These are phyloP conservation scores for Apostichopus leukothele DNA, from an alignment of 53 echinoderm and acorn worm genomes.

Conservation along the genomic window DNA sequence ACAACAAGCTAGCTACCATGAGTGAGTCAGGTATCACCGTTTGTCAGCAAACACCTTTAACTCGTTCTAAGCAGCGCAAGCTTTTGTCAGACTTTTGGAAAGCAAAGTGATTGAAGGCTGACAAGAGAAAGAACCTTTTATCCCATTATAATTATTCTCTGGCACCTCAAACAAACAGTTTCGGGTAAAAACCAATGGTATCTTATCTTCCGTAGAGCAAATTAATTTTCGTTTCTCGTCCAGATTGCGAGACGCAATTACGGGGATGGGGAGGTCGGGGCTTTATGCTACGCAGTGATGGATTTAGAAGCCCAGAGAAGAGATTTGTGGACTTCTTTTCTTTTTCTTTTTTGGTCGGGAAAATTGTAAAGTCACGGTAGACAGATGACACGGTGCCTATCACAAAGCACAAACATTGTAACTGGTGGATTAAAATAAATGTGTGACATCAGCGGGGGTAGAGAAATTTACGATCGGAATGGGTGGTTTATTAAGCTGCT, in stretches of 20 bases:
- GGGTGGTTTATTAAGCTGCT: neutral
- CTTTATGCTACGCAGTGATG: neutral
- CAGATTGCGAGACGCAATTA: conserved; percentile 9
- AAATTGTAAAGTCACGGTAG: neutral
- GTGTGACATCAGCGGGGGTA: neutral
- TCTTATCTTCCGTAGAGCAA: neutral
- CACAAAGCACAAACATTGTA: conserved; percentile 7
- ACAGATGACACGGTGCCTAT: neutral
- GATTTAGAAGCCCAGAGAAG: conserved; percentile 1
- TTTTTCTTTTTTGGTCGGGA: neutral
- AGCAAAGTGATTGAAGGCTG: conserved; percentile 10
- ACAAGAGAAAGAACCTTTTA: conserved; percentile 6
- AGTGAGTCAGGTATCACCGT: too few relatives aligned
- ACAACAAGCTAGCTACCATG: too few relatives aligned
- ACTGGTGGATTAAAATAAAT: conserved; percentile 11
- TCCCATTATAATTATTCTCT: conserved; percentile 6
- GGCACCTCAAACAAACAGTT: conserved; percentile 6
- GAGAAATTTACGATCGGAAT: neutral
- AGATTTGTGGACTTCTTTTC: neutral
- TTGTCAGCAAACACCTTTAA: too few relatives aligned
- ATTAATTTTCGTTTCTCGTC: conserved; percentile 11
- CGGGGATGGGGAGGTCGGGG: neutral
- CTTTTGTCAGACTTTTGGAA: neutral
- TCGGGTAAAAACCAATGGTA: neutral
- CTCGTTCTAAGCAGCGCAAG: neutral